Evolutionary conservation across 2,797 vertebrate genomes (phyloP).

Genomic region (Dicrostonyx torquatus): DNA sequence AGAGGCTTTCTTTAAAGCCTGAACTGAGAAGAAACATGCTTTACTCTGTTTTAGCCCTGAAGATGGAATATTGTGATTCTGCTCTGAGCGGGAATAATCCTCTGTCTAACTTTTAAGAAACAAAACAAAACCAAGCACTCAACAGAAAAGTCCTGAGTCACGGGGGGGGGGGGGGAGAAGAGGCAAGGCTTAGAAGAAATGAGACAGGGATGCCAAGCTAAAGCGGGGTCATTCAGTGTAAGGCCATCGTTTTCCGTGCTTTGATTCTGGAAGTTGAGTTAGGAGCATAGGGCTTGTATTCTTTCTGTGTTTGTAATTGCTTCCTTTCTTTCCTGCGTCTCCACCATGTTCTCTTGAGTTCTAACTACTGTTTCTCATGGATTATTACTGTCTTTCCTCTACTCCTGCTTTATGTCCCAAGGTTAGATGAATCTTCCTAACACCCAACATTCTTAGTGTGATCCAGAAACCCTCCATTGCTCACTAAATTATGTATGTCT

Average conservation of each 20-base stretch:
- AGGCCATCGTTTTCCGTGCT: background rate
- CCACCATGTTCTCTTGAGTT: background rate
- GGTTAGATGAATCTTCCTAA: conserved; percentile 54
- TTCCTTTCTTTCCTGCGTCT: background rate
- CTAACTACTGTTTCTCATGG: conserved; percentile 5
- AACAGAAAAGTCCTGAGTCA: background rate
- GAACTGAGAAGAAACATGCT: conserved; percentile 1
- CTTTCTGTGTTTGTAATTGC: background rate
- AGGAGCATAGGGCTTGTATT: background rate
- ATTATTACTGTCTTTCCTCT: conserved; percentile 12
- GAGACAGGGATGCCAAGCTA: background rate
- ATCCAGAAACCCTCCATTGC: background rate
- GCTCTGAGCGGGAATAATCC: conserved; percentile 7
- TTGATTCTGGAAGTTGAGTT: background rate
- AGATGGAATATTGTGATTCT: background rate
- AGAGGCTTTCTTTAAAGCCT: conserved; percentile 7
- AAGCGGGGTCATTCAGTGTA: conserved; percentile 24
- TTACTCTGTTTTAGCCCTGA: background rate
- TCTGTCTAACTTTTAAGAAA: background rate
- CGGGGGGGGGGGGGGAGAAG: background rate
- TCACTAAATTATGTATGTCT: conserved; percentile 45
- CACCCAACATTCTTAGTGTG: background rate
- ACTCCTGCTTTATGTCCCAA: background rate
- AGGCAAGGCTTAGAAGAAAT: background rate
- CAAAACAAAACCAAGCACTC: background rate